Base-by-base conservation (phyloP, 1,140 invertebrate species). In the Calliphora vicina region DNA sequence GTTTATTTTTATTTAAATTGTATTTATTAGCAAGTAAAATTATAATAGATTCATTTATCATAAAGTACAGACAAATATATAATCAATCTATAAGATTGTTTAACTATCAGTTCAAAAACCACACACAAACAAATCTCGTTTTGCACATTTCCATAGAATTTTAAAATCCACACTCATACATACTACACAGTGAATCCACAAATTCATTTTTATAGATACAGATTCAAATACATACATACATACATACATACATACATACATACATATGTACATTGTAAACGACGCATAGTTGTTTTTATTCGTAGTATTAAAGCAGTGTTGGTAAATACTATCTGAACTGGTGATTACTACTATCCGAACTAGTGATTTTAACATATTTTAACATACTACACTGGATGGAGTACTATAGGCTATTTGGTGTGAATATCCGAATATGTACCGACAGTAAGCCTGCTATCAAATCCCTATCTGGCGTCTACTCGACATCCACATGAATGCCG, bases 81-180 rank as follows among this genome's bases (percentile, higher is more conserved):
- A 67, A 67, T 67, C 61, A 67, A 67, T 23, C 61, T 67, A 67
- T 67, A 67, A 67, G 61, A 67, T 67, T 20, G n/a, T 25, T 67
- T 20, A 67, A 23, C 35, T 8, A 35, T 35, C 6, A 5, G 10
- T 2, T 35, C 10, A 35, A 35, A 8, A 35, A 35, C 35, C 35
- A 35, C 20, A 67, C 20, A 67, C 61, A 12, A 67, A 50, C 45
- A 12, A 50, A 50, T 50, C 45, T n/a, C 45, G 45, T 50, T 50
- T 50, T 23, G n/a, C 61, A 67, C n/a, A 12, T 67, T 23, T 23
- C 4, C 12, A 23, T 23, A 5, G n/a, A 67, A 10, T 2, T 17
- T 23, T 67, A 67, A 23, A 67, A 67, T 67, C 61, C 61, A 67
- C 61, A 67, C n/a, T 12, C 1, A 67, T 67, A 23, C 61, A 23